Percentiles rank a stretch among this genome's conserved stretches.
Conservation (phyloP, 2,888 invertebrate species). For the Drosophila mercatorum region DNA sequence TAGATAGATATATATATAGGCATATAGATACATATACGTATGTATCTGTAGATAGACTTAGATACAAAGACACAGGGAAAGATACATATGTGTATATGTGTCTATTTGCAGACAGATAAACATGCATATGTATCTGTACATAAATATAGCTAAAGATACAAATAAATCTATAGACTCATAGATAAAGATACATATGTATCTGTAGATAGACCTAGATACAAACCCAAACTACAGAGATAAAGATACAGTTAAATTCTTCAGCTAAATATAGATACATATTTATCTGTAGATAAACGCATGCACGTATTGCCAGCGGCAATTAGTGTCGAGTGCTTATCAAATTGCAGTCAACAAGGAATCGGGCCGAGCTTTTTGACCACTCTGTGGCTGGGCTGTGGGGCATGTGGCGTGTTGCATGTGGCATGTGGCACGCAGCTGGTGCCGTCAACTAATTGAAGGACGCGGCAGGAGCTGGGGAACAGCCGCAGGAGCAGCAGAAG, state of each 20-base stretch:
- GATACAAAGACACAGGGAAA: too few species aligned
- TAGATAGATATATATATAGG: too few species aligned
- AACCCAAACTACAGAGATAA: not conserved
- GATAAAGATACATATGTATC: not conserved
- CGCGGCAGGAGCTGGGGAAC: not conserved
- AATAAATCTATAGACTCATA: not conserved
- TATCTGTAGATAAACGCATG: not conserved
- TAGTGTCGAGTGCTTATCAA: constrained; percentile 55
- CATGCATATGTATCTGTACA: too few species aligned
- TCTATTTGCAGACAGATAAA: too few species aligned
- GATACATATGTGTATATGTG: too few species aligned
- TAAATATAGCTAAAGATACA: too few species aligned
- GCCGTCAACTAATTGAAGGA: constrained; percentile 24
- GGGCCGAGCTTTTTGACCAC: constrained; percentile 11
- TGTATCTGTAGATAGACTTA: too few species aligned
- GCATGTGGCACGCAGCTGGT: constrained; percentile 19
- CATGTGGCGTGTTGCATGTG: constrained; percentile 39
- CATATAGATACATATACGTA: too few species aligned
- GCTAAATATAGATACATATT: not conserved
- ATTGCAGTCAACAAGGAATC: constrained; percentile 18
- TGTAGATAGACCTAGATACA: not conserved
- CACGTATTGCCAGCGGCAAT: constrained; percentile 38
- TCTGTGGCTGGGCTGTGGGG: constrained; percentile 30
- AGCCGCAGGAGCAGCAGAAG: constrained; percentile 16
- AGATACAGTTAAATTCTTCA: not conserved